phyloP scores from a whole-genome alignment of 2,113 vertebrate species.

The Merops nubicus region DNA sequence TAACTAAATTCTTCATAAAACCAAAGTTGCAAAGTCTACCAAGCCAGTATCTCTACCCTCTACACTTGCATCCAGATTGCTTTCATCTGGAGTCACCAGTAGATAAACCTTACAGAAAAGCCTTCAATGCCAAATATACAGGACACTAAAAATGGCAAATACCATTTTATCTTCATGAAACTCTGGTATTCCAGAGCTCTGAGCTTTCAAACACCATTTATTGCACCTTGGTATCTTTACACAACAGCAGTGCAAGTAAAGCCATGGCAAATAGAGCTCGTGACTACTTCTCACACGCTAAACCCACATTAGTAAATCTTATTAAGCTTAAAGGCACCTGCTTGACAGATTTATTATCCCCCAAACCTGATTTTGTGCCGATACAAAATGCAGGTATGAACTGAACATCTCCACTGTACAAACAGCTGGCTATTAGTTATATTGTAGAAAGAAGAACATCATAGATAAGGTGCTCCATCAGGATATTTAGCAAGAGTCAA shows the following conservation, averaged over 20 bases:
- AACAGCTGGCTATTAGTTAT: background rate
- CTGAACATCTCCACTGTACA: background rate
- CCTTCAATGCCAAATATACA: background rate
- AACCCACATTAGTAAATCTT: slow-evolving; percentile 1
- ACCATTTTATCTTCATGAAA: background rate
- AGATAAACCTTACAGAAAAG: background rate
- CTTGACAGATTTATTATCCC: background rate
- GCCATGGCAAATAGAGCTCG: background rate
- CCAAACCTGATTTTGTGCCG: background rate
- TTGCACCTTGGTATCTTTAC: background rate
- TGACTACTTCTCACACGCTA: background rate
- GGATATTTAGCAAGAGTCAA: background rate
- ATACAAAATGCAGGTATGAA: background rate
- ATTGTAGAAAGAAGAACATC: background rate
- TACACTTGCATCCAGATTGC: background rate
- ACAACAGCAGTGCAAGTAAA: background rate
- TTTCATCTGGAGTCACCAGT: background rate
- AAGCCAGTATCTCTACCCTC: background rate
- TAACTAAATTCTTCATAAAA: background rate
- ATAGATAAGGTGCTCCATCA: background rate
- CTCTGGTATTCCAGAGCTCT: background rate
- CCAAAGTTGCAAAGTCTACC: background rate
- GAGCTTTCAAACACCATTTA: background rate
- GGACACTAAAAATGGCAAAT: background rate
- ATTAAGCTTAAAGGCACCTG: background rate